Evolutionary conservation across 2,113 vertebrate species (phyloP).

Genomic region (Hucho hucho): DNA sequence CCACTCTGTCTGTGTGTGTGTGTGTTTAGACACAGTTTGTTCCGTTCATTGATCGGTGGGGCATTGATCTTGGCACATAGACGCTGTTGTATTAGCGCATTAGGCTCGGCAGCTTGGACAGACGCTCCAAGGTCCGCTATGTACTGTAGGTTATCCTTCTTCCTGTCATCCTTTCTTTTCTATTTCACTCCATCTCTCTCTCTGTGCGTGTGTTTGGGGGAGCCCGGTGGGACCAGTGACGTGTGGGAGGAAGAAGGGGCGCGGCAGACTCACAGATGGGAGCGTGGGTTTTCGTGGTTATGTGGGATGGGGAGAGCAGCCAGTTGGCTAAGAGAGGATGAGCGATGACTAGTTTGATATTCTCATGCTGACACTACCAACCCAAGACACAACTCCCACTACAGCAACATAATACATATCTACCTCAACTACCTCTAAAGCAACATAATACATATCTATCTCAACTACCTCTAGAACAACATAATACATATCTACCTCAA

Average conservation of each 20-base stretch:
- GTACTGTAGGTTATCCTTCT: neutral
- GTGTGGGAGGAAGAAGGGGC: slow-evolving; percentile 43
- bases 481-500: too few species aligned
- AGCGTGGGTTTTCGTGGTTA: slow-evolving; percentile 51
- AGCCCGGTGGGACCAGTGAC: slow-evolving; percentile 31
- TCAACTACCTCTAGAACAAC: too few species aligned
- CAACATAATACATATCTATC: too few species aligned
- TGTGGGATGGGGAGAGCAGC: slow-evolving; percentile 42
- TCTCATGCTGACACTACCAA: slow-evolving; percentile 61
- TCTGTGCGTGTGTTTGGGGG: slow-evolving; percentile 14
- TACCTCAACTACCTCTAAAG: too few species aligned
- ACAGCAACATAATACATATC: too few species aligned
- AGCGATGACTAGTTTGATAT: slow-evolving; percentile 57
- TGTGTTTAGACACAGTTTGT: slow-evolving; percentile 16
- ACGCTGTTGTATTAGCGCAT: slow-evolving; percentile 10
- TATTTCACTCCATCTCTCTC: slow-evolving; percentile 2
- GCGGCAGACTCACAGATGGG: slow-evolving; percentile 43
- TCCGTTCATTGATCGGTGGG: slow-evolving; percentile 27
- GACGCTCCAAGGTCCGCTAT: neutral
- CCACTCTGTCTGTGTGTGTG: neutral
- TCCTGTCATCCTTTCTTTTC: neutral
- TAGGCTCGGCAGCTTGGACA: slow-evolving; percentile 1
- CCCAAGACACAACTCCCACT: slow-evolving; percentile 34
- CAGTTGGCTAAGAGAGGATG: slow-evolving; percentile 58
- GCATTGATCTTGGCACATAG: slow-evolving; percentile 41